Evolutionary conservation across 1,140 invertebrate genomes (phyloP), one percentile per base, ranked within the genome.

Genomic region (Patella vulgata): DNA sequence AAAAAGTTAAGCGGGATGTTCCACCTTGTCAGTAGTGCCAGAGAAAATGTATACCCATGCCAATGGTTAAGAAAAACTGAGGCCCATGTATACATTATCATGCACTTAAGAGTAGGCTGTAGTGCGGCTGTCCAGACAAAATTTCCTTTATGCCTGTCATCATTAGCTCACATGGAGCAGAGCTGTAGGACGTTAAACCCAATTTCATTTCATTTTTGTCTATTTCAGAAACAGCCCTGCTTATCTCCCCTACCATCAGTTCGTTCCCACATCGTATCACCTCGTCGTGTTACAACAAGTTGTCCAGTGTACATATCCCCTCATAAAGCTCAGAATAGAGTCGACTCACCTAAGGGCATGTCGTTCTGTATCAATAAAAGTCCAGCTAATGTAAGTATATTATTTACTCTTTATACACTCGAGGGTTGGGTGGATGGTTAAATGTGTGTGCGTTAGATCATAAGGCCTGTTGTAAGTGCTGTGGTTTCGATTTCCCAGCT

Each of bases 351-450:
- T 19, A 73, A 59, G 25, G 89, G 89, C 63, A 85, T 94, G 66
- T 90, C 90, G 47, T 98, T 96, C 84, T 90, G 90, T 66, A 95
- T 98, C 81, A 93, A 90, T 80, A 88, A 90, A 57, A 97, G 94
- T 85, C 94, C 95, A 17, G 92, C 93, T 59, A 94, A 95, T 89
- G 93, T 94, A 86, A 79, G 74, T 75, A 27, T 1, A 28, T 17
- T 23, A 44, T 25, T 28, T 3, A 36, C 19, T 46, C 6, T 47
- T 53, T 61, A 33, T 59, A 11, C 17, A 8, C 36, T 42, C 44
- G 6, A 44, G 25, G 3, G n/a, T 47, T 30, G 42, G 57, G 55
- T 55, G 44, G 14, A 19, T 30, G 9, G 0, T 14, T 2, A n/a
- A 59, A 3, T 31, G 6, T 3, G n/a, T 23, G 12, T n/a, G 4